A percentile compares a stretch with the other conserved stretches of the same genome.
phyloP scores from a whole-genome alignment of 1,140 invertebrate genomes.

The Listronotus oregonensis region DNA sequence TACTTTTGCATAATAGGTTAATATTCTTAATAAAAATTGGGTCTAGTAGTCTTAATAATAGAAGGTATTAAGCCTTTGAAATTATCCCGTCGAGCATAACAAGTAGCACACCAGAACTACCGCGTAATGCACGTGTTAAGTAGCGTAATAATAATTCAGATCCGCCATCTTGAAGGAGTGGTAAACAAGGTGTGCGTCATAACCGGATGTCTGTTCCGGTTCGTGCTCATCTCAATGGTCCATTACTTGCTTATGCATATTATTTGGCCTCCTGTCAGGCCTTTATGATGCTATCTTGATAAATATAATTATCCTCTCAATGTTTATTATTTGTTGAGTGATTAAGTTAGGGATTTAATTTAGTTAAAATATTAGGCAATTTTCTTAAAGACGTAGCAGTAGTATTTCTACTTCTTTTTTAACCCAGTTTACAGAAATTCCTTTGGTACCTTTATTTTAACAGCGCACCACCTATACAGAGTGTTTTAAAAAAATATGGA shows the following conservation, averaged over 20 bases:
- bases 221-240: conserved; percentile 46
- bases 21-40: background rate
- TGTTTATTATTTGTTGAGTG: background rate
- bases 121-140: conserved; percentile 18
- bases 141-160: conserved; percentile 23
- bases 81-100: conserved; percentile 25
- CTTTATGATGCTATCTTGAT: conserved; percentile 4
- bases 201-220: conserved; percentile 49
- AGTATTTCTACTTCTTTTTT: too few relatives aligned
- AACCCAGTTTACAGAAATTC: too few relatives aligned
- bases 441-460: too few relatives aligned
- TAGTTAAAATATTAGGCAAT: too few relatives aligned
- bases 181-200: conserved; percentile 35
- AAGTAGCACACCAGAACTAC: conserved; percentile 14
- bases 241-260: conserved; percentile 37
- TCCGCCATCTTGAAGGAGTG: conserved; percentile 33
- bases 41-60: conserved; percentile 10
- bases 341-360: too few relatives aligned
- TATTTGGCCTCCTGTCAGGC: conserved; percentile 15
- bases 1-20: too few relatives aligned
- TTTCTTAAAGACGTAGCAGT: too few relatives aligned
- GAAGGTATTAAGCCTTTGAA: conserved; percentile 21
- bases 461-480: too few relatives aligned
- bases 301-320: conserved; percentile 7
- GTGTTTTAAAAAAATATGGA: too few relatives aligned